These are phyloP conservation scores for Cyanoramphus novaezelandiae DNA, from an alignment of 2,113 vertebrate species.

Conservation along the genomic window DNA sequence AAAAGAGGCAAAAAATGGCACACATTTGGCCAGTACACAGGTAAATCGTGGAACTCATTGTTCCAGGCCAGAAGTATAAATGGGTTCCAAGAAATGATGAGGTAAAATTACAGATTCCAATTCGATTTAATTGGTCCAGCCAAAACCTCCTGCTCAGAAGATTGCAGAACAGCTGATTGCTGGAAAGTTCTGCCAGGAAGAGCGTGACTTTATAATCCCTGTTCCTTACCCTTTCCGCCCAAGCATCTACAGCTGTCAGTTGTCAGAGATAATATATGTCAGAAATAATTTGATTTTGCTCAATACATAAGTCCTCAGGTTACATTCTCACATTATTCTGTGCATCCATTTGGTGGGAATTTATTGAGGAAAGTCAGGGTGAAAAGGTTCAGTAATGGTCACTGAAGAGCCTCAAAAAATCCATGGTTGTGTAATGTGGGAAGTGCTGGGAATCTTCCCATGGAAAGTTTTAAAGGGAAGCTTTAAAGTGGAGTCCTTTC, in stretches of 20 bases:
- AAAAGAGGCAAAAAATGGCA: background rate
- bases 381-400: background rate
- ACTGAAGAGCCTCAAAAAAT: background rate
- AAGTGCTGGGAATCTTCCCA: background rate
- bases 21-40: background rate
- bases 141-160: constrained; percentile 34
- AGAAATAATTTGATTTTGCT: constrained; percentile 40
- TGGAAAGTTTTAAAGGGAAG: background rate
- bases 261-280: constrained; percentile 34
- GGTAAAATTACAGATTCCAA: constrained; percentile 19
- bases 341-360: background rate
- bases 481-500: background rate
- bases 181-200: constrained; percentile 30
- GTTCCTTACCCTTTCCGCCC: constrained; percentile 5
- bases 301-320: background rate
- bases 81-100: constrained; percentile 23
- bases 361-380: background rate
- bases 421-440: background rate
- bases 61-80: background rate
- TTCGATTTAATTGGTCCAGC: constrained; percentile 25
- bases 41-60: background rate
- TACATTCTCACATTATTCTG: background rate
- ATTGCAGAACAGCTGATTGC: constrained; percentile 24
- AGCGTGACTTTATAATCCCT: constrained; percentile 8
- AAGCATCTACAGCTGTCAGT: background rate